Percentiles rank a stretch among this genome's conserved stretches.
phyloP scores from a whole-genome alignment of 2,797 vertebrate species.

The Clarias platycephalus region DNA sequence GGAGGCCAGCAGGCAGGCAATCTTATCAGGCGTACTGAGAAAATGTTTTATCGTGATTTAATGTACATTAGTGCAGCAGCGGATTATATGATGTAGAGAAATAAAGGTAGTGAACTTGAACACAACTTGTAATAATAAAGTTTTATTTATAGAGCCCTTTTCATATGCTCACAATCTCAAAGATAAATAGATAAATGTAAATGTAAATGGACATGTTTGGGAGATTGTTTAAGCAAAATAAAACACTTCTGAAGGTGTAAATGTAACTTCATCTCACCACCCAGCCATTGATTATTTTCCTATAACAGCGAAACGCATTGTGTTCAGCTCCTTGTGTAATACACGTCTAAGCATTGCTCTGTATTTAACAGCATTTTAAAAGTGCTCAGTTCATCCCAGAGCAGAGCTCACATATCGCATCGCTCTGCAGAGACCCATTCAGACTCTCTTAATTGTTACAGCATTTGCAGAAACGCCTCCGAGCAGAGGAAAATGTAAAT shows the following conservation, averaged over 20 bases:
- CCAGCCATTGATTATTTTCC: background rate
- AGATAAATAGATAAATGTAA: too few relatives aligned
- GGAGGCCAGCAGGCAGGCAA: too few relatives aligned
- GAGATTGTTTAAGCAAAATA: background rate
- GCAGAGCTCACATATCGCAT: slow-evolving; percentile 1
- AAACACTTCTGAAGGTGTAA: background rate
- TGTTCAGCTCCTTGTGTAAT: background rate
- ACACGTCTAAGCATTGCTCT: background rate
- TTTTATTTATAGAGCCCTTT: too few relatives aligned
- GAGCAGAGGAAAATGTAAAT: slow-evolving; percentile 5
- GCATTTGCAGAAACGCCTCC: background rate
- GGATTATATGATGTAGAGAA: too few relatives aligned
- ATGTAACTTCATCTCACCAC: background rate
- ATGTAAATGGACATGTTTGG: too few relatives aligned
- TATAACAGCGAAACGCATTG: background rate
- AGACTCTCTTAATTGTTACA: background rate
- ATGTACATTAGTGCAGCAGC: too few relatives aligned
- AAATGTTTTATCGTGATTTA: too few relatives aligned
- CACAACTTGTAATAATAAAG: too few relatives aligned
- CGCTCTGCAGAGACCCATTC: background rate
- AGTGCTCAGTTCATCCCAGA: slow-evolving; percentile 31
- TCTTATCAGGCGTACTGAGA: too few relatives aligned
- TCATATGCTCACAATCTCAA: too few relatives aligned
- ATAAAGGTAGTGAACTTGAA: too few relatives aligned
- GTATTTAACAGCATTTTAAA: slow-evolving; percentile 8